Conservation (phyloP, 1,140 invertebrate species). For the Scaptomyza montana region DNA sequence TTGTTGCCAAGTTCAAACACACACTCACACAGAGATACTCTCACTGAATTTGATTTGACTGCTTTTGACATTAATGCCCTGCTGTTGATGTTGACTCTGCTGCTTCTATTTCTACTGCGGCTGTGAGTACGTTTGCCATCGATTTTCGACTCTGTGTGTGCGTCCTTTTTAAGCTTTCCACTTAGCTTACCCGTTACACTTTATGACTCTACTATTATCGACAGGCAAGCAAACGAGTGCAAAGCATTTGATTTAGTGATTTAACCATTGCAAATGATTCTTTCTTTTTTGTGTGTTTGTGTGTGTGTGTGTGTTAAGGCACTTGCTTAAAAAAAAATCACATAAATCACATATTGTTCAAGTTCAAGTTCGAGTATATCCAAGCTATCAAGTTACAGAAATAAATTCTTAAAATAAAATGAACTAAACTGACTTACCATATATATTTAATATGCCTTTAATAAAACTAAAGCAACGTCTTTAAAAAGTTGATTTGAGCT, state of each 20-base stretch:
- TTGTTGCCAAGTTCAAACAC: slow-evolving; percentile 31
- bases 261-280: slow-evolving; percentile 57
- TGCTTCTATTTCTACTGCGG: neutral
- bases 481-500: no score
- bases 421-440: no score
- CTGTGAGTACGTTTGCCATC: neutral
- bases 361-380: neutral
- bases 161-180: slow-evolving; percentile 42
- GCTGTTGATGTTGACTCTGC: slow-evolving; percentile 8
- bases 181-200: slow-evolving; percentile 73
- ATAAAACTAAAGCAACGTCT: no score
- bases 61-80: slow-evolving; percentile 77
- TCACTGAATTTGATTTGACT: slow-evolving; percentile 66
- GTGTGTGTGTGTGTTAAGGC: neutral
- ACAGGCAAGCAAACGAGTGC: slow-evolving; percentile 31
- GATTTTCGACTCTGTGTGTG: slow-evolving; percentile 8
- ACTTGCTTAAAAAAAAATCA: slow-evolving; percentile 19
- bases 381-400: no score
- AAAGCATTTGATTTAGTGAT: slow-evolving; percentile 61
- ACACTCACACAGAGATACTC: neutral
- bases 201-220: slow-evolving; percentile 72
- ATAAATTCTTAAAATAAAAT: no score
- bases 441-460: no score
- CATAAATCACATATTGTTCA: slow-evolving; percentile 28
- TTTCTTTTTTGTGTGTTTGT: slow-evolving; percentile 8